phyloP scores from a whole-genome alignment of 2,888 invertebrate genomes.

The Phaonia tiefii region DNA sequence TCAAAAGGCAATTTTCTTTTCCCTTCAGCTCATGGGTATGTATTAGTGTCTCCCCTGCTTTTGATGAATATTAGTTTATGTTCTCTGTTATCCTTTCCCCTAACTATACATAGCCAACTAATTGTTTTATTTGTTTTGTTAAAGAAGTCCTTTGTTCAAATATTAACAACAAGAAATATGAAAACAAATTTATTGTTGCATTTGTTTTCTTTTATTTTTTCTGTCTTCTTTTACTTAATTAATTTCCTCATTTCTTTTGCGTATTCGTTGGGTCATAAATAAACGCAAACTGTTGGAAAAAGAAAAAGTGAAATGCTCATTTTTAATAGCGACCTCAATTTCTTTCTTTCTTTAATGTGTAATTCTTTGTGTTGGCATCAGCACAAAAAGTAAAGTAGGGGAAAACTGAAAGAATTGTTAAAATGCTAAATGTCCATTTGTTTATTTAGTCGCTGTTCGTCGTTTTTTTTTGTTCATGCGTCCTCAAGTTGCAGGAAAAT shows the following conservation, averaged over 20 bases:
- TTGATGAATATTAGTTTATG: not conserved
- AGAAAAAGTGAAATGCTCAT: slow-evolving; percentile 5
- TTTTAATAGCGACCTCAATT: slow-evolving; percentile 28
- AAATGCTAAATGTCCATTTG: slow-evolving; percentile 28
- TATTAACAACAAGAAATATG: slow-evolving; percentile 26
- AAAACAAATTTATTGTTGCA: slow-evolving; percentile 20
- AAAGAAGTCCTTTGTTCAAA: slow-evolving; percentile 21
- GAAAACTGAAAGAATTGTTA: slow-evolving; percentile 12
- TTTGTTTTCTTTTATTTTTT: not conserved
- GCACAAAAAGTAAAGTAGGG: not conserved
- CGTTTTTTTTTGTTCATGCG: too few species aligned
- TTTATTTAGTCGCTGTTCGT: slow-evolving; percentile 16
- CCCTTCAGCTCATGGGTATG: not conserved
- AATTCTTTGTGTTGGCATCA: not conserved
- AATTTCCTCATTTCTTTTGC: slow-evolving; percentile 4
- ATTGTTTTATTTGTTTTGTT: slow-evolving; percentile 36
- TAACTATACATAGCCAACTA: slow-evolving; percentile 15
- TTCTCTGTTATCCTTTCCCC: slow-evolving; percentile 1
- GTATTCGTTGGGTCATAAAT: slow-evolving; percentile 11
- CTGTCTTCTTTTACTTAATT: not conserved
- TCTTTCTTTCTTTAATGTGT: slow-evolving; percentile 21
- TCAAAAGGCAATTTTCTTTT: slow-evolving; percentile 15
- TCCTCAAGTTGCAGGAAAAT: slow-evolving; percentile 8
- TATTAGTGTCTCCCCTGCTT: not conserved
- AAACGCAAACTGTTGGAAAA: not conserved